A percentile compares a stretch with the other conserved stretches of the same genome.
Evolutionary conservation across 2,113 vertebrate species (phyloP).

Genomic region (Eptatretus burgeri): DNA sequence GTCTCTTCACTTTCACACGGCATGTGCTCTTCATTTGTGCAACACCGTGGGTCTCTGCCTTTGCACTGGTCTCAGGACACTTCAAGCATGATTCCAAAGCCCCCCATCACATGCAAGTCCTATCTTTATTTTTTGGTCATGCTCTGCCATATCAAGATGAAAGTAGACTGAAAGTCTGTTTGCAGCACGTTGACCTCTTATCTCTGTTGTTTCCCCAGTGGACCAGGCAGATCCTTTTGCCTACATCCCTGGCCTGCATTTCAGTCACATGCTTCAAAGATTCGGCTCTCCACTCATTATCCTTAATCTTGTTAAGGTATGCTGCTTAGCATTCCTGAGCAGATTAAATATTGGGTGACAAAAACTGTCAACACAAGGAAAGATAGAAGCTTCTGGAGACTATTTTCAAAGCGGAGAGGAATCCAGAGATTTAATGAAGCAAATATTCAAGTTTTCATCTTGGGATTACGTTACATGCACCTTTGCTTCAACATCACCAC

Average conservation of each 20-base stretch:
- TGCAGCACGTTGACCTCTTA: too few relatives aligned
- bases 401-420: too few relatives aligned
- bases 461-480: too few relatives aligned
- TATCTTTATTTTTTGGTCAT: too few relatives aligned
- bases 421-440: too few relatives aligned
- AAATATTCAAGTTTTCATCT: too few relatives aligned
- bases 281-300: slow-evolving; percentile 94
- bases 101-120: slow-evolving; percentile 53
- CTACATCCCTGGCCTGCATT: slow-evolving; percentile 61
- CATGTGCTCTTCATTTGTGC: slow-evolving; percentile 82
- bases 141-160: too few relatives aligned
- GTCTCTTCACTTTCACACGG: slow-evolving; percentile 67
- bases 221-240: slow-evolving; percentile 92
- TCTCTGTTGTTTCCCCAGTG: slow-evolving; percentile 23
- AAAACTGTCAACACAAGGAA: too few relatives aligned
- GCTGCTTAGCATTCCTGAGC: neutral
- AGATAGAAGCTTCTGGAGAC: too few relatives aligned
- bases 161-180: too few relatives aligned
- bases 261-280: slow-evolving; percentile 92
- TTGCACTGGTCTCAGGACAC: slow-evolving; percentile 97
- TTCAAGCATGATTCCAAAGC: slow-evolving; percentile 98
- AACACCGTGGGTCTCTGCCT: slow-evolving; percentile 78
- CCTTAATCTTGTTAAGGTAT: slow-evolving; percentile 89
- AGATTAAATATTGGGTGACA: neutral
- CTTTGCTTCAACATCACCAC: too few relatives aligned